Percentiles rank a stretch among this genome's conserved stretches.
phyloP scores from a whole-genome alignment of 2,113 vertebrate genomes.

The crab-eating macaque (Macaca fascicularis) region T2T-MFA8v1.1 NC_088380.1:74120001-74120500 shows the following conservation, averaged over 20 bases:
- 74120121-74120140: constrained; percentile 31
- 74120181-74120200: constrained; percentile 50
- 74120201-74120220: constrained; percentile 52
- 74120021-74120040: background rate
- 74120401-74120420: background rate
- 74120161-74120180: constrained; percentile 54
- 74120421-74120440: background rate
- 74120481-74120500: constrained; percentile 11
- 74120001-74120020: background rate
- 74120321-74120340: background rate
- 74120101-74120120: constrained; percentile 3
- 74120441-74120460: constrained; percentile 26
- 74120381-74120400: background rate
- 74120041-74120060: constrained; percentile 20
- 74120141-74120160: constrained; percentile 30
- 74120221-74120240: constrained; percentile 43
- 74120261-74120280: constrained; percentile 48
- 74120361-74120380: background rate
- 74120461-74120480: constrained; percentile 37
- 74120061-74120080: constrained; percentile 10
- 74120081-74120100: constrained; percentile 34
- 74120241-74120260: constrained; percentile 2
- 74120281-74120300: constrained; percentile 20
- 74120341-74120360: background rate
- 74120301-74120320: background rate